Evolutionary conservation across 2,888 invertebrate genomes (phyloP).

Genomic region (Halictus quadricinctus): DNA sequence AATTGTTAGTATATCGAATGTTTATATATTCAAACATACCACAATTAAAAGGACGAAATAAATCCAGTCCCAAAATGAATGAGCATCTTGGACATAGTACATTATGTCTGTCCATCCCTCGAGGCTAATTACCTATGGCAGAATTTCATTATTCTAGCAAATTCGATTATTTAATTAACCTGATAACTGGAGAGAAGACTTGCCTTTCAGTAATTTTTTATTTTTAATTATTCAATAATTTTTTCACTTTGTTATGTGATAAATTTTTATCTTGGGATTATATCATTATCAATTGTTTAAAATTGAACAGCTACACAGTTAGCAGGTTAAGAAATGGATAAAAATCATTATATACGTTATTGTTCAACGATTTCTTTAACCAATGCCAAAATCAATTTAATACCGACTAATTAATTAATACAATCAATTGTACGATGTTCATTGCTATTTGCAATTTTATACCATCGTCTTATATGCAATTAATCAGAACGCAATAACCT

Average conservation of each 20-base stretch:
- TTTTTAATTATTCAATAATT: not conserved
- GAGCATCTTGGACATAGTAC: slow-evolving; percentile 99
- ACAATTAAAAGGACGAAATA: slow-evolving; percentile 99
- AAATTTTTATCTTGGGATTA: too few species aligned
- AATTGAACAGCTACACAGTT: not conserved
- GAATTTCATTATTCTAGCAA: not conserved
- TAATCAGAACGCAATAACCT: too few species aligned
- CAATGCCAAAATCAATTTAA: too few species aligned
- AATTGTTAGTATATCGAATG: not conserved
- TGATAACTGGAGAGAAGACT: not conserved
- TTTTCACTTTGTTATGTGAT: not conserved
- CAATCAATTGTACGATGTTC: too few species aligned
- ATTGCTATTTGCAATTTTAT: too few species aligned
- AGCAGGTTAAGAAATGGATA: not conserved
- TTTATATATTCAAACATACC: slow-evolving; percentile 86
- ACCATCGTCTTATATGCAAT: too few species aligned
- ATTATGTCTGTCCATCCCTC: slow-evolving; percentile 99
- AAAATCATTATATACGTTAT: not conserved
- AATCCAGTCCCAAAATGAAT: slow-evolving; percentile 99
- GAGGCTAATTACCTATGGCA: slow-evolving; percentile 95
- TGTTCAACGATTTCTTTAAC: too few species aligned
- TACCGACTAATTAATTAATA: too few species aligned
- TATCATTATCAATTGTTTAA: too few species aligned
- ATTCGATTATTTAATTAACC: not conserved
- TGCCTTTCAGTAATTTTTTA: too few species aligned